Percentiles rank a stretch among this genome's conserved stretches.
Conservation (phyloP, 2,888 invertebrate genomes). For the Pristionchus mayeri region DNA sequence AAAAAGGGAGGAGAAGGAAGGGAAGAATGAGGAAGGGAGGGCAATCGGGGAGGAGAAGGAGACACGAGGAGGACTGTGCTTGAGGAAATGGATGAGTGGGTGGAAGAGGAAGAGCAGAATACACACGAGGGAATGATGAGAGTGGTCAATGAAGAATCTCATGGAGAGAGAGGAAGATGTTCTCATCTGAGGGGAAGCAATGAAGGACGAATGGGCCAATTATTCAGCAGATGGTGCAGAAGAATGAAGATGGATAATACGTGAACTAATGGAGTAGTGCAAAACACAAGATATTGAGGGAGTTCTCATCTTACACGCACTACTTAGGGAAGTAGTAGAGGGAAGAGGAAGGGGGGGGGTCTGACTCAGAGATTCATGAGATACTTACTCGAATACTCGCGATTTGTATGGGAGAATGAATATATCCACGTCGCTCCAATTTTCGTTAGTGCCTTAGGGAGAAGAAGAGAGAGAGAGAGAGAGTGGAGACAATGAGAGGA, state of each 20-base stretch:
- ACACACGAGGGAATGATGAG: background rate
- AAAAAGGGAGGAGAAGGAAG: conserved; percentile 29
- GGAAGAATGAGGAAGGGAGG: background rate
- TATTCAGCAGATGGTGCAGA: background rate
- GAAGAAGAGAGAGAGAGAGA: background rate
- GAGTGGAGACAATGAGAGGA: background rate
- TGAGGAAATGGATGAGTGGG: background rate
- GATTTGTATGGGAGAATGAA: background rate
- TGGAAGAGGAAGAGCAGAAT: background rate
- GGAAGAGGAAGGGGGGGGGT: background rate
- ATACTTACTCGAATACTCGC: background rate
- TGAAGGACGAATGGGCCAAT: background rate
- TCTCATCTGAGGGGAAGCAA: background rate
- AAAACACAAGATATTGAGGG: background rate
- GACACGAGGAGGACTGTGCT: background rate
- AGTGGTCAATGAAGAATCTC: too few species aligned
- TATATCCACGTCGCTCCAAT: background rate
- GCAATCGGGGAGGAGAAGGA: background rate
- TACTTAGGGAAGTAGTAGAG: background rate
- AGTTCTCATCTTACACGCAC: background rate
- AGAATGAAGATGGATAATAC: background rate
- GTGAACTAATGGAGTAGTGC: background rate
- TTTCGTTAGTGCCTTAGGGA: background rate
- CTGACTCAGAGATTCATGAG: background rate
- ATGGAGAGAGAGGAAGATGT: background rate